phyloP scores from a whole-genome alignment of 2,888 invertebrate species.

The Pterobdella sp. region DNA sequence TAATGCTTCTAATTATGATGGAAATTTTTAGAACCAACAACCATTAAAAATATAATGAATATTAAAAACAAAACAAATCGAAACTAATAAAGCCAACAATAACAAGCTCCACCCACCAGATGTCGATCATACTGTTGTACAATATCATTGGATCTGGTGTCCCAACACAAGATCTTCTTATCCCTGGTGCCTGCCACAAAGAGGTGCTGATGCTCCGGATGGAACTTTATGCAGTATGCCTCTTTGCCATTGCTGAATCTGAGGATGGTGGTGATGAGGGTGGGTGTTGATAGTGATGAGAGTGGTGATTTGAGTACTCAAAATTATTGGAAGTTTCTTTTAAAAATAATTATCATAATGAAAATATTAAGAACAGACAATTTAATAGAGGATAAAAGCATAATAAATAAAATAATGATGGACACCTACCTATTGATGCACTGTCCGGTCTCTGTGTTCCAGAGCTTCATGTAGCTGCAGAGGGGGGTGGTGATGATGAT shows the following conservation, averaged over 20 bases:
- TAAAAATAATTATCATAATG: background rate
- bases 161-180: constrained; percentile 99
- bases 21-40: background rate
- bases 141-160: constrained; percentile 83
- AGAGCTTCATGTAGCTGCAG: constrained; percentile 94
- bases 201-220: constrained; percentile 90
- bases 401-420: background rate
- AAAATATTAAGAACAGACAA: background rate
- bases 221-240: constrained; percentile 94
- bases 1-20: background rate
- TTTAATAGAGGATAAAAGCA: constrained; percentile 5
- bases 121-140: constrained; percentile 97
- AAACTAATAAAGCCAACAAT: background rate
- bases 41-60: background rate
- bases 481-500: too few relatives aligned
- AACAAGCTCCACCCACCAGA: constrained; percentile 52
- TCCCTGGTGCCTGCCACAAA: constrained; percentile 98
- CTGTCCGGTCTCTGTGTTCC: constrained; percentile 92
- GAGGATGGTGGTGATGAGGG: constrained; percentile 36
- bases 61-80: background rate
- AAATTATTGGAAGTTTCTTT: background rate
- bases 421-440: constrained; percentile 2
- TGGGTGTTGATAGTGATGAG: background rate
- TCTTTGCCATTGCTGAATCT: constrained; percentile 87
- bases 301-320: background rate